Percentiles rank a stretch among this genome's conserved stretches.
Evolutionary conservation across 2,888 invertebrate genomes (phyloP).

Genomic region (Pseudococcus longispinus): DNA sequence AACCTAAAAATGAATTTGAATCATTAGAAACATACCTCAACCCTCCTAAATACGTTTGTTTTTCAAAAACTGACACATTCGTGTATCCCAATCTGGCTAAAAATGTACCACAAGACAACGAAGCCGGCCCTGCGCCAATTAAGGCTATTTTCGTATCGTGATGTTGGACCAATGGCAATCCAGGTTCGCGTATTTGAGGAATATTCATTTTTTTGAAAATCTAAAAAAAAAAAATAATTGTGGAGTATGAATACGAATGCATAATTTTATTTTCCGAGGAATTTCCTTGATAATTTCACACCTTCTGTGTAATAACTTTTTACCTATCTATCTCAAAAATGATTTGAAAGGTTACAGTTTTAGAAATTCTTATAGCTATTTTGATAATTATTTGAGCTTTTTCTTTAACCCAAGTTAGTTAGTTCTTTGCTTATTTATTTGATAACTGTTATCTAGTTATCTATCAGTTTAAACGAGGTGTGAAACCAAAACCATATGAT

Average conservation of each 20-base stretch:
- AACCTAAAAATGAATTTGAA: too few species aligned
- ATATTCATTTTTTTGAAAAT: slow-evolving; percentile 93
- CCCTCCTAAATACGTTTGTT: slow-evolving; percentile 85
- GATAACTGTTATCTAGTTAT: too few species aligned
- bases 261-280: neutral
- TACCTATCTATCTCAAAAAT: too few species aligned
- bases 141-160: slow-evolving; percentile 75
- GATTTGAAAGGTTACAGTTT: too few species aligned
- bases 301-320: too few species aligned
- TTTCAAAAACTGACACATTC: slow-evolving; percentile 91
- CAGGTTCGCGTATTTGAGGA: slow-evolving; percentile 71
- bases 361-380: too few species aligned
- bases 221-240: slow-evolving; percentile 63
- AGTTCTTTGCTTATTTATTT: too few species aligned
- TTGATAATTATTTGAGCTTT: too few species aligned
- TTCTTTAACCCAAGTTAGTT: too few species aligned
- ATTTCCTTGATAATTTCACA: neutral
- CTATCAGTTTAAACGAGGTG: too few species aligned
- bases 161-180: slow-evolving; percentile 3
- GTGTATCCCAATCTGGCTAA: slow-evolving; percentile 91
- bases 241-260: neutral
- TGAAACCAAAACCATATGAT: too few species aligned
- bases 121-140: slow-evolving; percentile 95
- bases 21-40: slow-evolving; percentile 72
- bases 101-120: slow-evolving; percentile 95